Conservation (phyloP, 2,797 vertebrate species). For the Macropus fuliginosus region DNA sequence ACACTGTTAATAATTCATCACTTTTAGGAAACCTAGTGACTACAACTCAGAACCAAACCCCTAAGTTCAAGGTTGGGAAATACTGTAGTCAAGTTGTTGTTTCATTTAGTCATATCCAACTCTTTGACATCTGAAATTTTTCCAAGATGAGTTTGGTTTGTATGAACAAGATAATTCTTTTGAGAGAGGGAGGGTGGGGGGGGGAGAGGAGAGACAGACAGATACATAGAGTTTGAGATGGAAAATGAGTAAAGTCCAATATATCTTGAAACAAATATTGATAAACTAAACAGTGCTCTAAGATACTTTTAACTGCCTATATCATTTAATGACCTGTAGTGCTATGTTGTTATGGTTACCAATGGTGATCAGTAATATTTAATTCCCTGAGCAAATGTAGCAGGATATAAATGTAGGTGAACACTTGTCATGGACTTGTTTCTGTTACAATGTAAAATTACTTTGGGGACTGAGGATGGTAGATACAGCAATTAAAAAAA, state of each 20-base stretch:
- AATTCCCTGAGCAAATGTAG: neutral
- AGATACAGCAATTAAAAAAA: neutral
- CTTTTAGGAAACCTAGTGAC: neutral
- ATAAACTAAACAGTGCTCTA: neutral
- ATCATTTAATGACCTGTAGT: neutral
- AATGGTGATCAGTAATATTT: slow-evolving; percentile 20
- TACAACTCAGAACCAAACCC: neutral
- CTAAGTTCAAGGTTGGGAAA: neutral
- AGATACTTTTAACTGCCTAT: slow-evolving; percentile 3
- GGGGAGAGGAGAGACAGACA: neutral
- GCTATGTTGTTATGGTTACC: slow-evolving; percentile 3
- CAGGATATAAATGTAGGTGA: neutral
- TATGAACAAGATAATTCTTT: slow-evolving; percentile 3
- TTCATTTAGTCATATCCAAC: neutral
- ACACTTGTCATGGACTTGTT: slow-evolving; percentile 10
- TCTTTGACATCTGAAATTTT: neutral
- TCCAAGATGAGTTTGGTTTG: neutral
- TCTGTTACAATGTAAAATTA: slow-evolving; percentile 30
- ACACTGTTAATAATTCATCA: neutral
- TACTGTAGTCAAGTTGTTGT: neutral
- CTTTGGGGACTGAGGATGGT: neutral
- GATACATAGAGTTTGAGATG: neutral
- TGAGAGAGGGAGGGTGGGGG: neutral
- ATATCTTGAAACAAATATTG: neutral
- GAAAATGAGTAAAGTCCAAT: slow-evolving; percentile 1